Percentiles rank a stretch among this genome's conserved stretches.
phyloP scores from a whole-genome alignment of 2,888 invertebrate genomes.

The Apoderus coryli region DNA sequence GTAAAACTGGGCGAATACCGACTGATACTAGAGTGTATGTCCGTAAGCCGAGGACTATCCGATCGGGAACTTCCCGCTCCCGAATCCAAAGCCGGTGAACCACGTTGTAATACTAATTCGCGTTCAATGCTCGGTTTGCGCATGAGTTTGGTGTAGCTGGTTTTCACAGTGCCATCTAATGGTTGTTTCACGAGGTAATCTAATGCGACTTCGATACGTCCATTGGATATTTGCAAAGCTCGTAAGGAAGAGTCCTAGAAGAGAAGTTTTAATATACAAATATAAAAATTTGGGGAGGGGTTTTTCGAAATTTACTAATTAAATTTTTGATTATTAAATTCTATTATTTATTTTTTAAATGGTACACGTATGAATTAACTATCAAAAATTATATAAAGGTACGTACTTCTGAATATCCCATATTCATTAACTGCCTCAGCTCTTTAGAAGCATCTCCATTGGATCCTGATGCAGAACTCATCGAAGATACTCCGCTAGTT shows the following conservation, averaged over 20 bases:
- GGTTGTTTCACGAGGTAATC: constrained; percentile 47
- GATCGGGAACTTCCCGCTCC: constrained; percentile 81
- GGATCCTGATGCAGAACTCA: constrained; percentile 36
- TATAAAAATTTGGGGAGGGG: no score
- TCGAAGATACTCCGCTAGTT: constrained; percentile 45
- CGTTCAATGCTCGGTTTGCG: constrained; percentile 81
- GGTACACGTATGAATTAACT: constrained; percentile 8
- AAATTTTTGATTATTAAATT: no score
- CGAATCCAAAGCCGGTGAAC: constrained; percentile 77
- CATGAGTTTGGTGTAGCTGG: constrained; percentile 50
- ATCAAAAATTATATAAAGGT: no score
- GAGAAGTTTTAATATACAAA: no score
- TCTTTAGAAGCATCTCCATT: constrained; percentile 49
- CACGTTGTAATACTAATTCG: constrained; percentile 59
- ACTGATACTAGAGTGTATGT: constrained; percentile 34
- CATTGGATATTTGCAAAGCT: constrained; percentile 54
- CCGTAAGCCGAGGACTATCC: constrained; percentile 67
- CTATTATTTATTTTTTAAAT: no score
- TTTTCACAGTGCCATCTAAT: constrained; percentile 13
- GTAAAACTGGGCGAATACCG: constrained; percentile 54
- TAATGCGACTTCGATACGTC: constrained; percentile 54
- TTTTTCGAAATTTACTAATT: no score
- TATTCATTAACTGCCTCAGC: constrained; percentile 48
- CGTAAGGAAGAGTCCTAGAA: constrained; percentile 51
- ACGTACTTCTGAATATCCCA: constrained; percentile 63